A percentile compares a stretch with the other conserved stretches of the same genome.
These are phyloP conservation scores for Illadopsis cleaveri DNA, from an alignment of 2,113 vertebrate species.

Conservation along the genomic window DNA sequence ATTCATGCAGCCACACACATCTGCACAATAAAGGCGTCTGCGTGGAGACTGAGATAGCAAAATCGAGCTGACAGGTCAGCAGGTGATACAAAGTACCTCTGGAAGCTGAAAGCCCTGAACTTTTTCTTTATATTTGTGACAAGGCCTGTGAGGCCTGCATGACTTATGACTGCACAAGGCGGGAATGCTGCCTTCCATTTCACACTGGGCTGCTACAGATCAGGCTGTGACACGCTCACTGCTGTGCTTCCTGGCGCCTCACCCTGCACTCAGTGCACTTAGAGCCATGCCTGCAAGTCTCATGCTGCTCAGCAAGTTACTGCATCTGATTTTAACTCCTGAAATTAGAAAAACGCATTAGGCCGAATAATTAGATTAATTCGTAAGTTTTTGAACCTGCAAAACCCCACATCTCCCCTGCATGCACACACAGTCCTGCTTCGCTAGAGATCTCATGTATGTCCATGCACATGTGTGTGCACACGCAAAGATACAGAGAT, in stretches of 20 bases:
- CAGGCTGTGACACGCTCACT: neutral
- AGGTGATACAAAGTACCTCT: neutral
- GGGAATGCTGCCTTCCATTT: constrained; percentile 1
- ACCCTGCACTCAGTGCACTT: neutral
- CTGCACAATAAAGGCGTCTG: neutral
- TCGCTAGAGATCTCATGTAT: neutral
- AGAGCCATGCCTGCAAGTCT: neutral
- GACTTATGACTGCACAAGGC: neutral
- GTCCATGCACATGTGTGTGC: neutral
- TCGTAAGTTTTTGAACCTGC: neutral
- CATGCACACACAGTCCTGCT: neutral
- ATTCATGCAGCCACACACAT: neutral
- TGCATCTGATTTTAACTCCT: neutral
- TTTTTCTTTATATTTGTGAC: neutral
- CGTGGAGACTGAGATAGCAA: neutral
- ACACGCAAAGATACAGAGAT: neutral
- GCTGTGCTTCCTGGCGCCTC: neutral
- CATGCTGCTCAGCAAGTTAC: neutral
- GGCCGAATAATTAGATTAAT: neutral
- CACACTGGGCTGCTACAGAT: neutral
- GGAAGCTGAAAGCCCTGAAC: neutral
- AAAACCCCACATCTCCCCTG: neutral
- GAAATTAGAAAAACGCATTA: neutral
- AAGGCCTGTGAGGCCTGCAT: constrained; percentile 26
- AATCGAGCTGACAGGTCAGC: neutral